These are phyloP conservation scores for Amazona guildingii DNA, from an alignment of 2,113 vertebrate species.

Conservation along the genomic window DNA sequence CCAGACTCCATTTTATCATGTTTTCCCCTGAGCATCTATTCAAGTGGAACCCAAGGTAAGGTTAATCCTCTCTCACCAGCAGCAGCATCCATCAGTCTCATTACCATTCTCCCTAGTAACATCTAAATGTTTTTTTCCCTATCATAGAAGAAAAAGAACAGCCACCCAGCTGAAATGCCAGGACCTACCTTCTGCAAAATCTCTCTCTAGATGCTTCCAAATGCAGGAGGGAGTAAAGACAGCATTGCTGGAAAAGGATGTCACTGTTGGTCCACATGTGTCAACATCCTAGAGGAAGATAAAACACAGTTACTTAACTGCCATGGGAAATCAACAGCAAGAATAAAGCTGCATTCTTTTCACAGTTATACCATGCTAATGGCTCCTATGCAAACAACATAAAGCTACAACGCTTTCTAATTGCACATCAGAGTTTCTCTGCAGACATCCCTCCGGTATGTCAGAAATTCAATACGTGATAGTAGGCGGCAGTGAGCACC, in stretches of 20 bases:
- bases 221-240: constrained; percentile 18
- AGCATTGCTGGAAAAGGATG: constrained; percentile 18
- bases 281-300: constrained; percentile 60
- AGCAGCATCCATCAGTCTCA: not conserved
- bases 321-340: constrained; percentile 33
- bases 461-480: constrained; percentile 67
- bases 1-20: not conserved
- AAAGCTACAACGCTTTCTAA: constrained; percentile 30
- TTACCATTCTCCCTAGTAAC: not conserved
- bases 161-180: not conserved
- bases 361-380: constrained; percentile 24
- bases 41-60: not conserved
- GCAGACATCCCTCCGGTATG: constrained; percentile 58
- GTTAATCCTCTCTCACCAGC: not conserved
- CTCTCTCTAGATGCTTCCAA: constrained; percentile 17
- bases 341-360: constrained; percentile 1
- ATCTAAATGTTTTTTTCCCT: not conserved
- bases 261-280: constrained; percentile 56
- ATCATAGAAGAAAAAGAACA: not conserved
- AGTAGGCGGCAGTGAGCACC: constrained; percentile 55
- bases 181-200: constrained; percentile 58
- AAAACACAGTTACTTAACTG: constrained; percentile 39
- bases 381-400: constrained; percentile 51
- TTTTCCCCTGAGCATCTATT: not conserved
- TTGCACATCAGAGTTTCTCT: constrained; percentile 56